Evolutionary conservation across 1,140 invertebrate species (phyloP).

Genomic region (Aphaenogaster rudis): DNA sequence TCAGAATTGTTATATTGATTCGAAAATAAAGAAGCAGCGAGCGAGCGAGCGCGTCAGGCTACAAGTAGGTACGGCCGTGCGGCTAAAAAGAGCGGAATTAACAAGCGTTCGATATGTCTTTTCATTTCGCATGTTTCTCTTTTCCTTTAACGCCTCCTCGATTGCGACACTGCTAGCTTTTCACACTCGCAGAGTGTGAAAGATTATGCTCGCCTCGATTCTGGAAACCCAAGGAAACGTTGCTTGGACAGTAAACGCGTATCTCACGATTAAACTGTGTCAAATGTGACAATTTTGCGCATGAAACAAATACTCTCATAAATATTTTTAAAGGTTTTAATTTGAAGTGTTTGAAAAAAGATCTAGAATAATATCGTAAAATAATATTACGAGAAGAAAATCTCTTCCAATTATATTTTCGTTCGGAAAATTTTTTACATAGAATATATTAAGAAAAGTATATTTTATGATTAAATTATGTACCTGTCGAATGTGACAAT

Average conservation of each 20-base stretch:
- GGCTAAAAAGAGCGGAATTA: constrained; percentile 54
- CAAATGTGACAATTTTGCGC: background rate
- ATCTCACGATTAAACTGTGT: background rate
- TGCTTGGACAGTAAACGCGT: background rate
- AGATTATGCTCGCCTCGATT: constrained; percentile 34
- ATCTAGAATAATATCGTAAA: background rate
- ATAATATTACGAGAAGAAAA: background rate
- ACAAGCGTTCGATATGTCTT: constrained; percentile 46
- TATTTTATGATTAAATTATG: background rate
- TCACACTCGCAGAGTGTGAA: constrained; percentile 30
- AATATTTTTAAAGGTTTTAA: background rate
- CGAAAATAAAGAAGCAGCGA: constrained; percentile 40
- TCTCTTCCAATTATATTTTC: background rate
- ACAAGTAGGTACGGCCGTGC: constrained; percentile 51
- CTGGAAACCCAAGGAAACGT: constrained; percentile 47
- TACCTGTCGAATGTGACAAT: background rate
- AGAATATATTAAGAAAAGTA: constrained; percentile 3
- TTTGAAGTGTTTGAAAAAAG: background rate
- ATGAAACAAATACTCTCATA: background rate
- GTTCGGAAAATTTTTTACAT: background rate
- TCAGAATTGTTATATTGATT: constrained; percentile 59
- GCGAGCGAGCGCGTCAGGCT: constrained; percentile 49
- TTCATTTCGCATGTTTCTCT: constrained; percentile 17
- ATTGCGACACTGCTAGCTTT: constrained; percentile 33
- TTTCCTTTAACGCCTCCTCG: constrained; percentile 35